These are phyloP conservation scores for Eurystomus glaucurus DNA, from an alignment of 2,797 vertebrate species.

Conservation along the genomic window DNA sequence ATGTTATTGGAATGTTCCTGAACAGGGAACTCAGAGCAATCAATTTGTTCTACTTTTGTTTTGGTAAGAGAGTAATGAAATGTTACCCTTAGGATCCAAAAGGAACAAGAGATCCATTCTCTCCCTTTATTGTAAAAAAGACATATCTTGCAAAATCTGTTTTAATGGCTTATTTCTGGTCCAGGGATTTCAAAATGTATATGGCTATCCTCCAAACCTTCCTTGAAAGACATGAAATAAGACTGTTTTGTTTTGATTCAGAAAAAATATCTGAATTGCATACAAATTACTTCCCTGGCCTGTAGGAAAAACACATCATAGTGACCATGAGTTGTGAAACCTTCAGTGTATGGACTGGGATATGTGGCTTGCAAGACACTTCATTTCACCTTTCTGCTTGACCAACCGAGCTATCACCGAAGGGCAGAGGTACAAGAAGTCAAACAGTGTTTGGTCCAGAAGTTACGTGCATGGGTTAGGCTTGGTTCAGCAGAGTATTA, in stretches of 20 bases:
- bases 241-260: neutral
- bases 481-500: neutral
- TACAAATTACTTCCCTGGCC: neutral
- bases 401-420: neutral
- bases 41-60: neutral
- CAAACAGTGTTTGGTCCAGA: neutral
- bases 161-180: constrained; percentile 8
- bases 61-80: neutral
- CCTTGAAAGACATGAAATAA: constrained; percentile 18
- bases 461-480: neutral
- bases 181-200: constrained; percentile 53
- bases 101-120: neutral
- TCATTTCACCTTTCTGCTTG: neutral
- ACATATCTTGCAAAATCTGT: constrained; percentile 24
- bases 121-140: neutral
- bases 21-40: neutral
- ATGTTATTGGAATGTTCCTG: neutral
- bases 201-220: constrained; percentile 38
- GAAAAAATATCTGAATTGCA: neutral
- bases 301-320: neutral
- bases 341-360: neutral
- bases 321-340: neutral
- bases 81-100: neutral
- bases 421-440: neutral
- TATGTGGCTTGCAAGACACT: neutral